Evolutionary conservation across 2,888 invertebrate genomes (phyloP).

Genomic region (Siphlonurus alternatus): DNA sequence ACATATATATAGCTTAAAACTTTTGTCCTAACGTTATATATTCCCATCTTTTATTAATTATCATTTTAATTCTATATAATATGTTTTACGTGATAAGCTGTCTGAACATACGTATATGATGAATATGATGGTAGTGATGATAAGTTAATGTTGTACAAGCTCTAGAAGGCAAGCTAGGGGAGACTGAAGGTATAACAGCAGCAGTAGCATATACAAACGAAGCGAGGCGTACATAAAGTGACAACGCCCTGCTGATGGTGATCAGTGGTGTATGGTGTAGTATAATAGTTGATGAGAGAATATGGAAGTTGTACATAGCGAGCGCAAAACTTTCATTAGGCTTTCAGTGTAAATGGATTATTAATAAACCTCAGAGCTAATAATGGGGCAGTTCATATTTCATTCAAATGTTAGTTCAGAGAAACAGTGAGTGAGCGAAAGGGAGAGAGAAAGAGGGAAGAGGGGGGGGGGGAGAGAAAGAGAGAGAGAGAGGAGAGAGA

Average conservation of each 20-base stretch:
- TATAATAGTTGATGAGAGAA: neutral
- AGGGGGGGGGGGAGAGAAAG: neutral
- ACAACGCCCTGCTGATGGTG: neutral
- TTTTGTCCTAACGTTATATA: too few species aligned
- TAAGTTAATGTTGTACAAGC: too few species aligned
- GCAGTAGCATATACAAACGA: neutral
- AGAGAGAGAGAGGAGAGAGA: neutral
- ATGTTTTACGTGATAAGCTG: neutral
- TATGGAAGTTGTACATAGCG: neutral
- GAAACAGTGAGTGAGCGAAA: neutral
- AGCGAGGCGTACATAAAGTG: neutral
- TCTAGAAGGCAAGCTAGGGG: too few species aligned
- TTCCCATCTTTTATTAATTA: too few species aligned
- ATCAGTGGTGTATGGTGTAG: neutral
- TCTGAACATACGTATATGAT: neutral
- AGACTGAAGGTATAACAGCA: too few species aligned
- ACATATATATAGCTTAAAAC: too few species aligned
- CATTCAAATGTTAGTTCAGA: neutral
- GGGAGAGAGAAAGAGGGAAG: neutral
- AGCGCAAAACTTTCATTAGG: neutral
- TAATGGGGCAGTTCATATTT: neutral
- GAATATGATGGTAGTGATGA: neutral
- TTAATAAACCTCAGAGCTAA: neutral
- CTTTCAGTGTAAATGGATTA: neutral
- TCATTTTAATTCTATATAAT: neutral